These are phyloP conservation scores for Athripsodes cinereus DNA, from an alignment of 2,888 invertebrate species.

Conservation along the genomic window DNA sequence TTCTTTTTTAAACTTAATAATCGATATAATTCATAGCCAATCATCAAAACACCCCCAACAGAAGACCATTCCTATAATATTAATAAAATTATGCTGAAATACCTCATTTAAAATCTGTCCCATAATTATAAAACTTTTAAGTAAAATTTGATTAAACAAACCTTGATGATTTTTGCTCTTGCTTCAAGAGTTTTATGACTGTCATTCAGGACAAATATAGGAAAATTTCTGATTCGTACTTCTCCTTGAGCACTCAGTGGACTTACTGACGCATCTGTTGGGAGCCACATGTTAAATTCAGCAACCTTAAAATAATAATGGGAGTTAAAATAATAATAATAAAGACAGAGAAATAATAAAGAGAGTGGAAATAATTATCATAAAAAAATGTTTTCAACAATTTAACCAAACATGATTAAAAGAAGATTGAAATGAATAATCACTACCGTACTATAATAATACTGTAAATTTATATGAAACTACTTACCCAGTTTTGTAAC, in stretches of 20 bases:
- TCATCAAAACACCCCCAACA: constrained; percentile 87
- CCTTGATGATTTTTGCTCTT: constrained; percentile 75
- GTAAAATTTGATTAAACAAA: constrained; percentile 26
- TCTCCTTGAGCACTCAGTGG: constrained; percentile 57
- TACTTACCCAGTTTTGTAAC: constrained; percentile 85
- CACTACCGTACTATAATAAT: too few species aligned
- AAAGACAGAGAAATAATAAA: constrained; percentile 12
- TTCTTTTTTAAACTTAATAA: constrained; percentile 75
- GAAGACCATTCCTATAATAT: constrained; percentile 70
- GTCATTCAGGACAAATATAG: constrained; percentile 87
- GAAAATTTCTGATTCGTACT: constrained; percentile 76
- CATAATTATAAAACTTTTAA: not conserved
- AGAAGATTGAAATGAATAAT: too few species aligned
- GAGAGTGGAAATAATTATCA: too few species aligned
- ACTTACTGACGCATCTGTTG: constrained; percentile 57
- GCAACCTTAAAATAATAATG: constrained; percentile 55
- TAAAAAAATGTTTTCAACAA: too few species aligned
- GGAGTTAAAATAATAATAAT: too few species aligned
- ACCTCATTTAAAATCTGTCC: not conserved
- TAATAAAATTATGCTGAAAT: too few species aligned
- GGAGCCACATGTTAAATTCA: constrained; percentile 97
- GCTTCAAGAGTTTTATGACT: constrained; percentile 87
- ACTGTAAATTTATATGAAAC: too few species aligned
- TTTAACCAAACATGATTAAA: too few species aligned
- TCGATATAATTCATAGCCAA: constrained; percentile 96